Base-by-base conservation (phyloP, 2,888 invertebrate species). In the Poecilus cupreus region DNA sequence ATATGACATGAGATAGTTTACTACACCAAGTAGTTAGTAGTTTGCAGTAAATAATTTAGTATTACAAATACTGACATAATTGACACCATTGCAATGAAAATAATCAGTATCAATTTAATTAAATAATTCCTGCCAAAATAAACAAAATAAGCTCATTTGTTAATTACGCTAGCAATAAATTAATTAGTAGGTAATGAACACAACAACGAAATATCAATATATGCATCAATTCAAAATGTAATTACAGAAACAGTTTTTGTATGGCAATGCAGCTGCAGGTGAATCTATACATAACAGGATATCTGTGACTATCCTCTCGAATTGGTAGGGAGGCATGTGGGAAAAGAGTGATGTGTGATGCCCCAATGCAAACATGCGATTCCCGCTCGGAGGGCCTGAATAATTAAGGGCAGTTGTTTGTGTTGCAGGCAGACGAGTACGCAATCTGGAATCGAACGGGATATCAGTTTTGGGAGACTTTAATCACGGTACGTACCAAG, bases 391-490 rank as follows among this genome's bases (percentile, higher is more conserved):
- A n/a, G 68, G 32, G 43, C 2, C 10, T 72, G 22, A 16, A 72
- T 72, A 43, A 72, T 72, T 43, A 72, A 72, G 51, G 5, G 1
- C 4, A 16, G 18, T 68, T 68, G 37, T 68, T 72, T 83, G 51
- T 85, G 83, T 88, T 89, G 20, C 88, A 89, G 89, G 88, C 64
- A 86, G 89, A 83, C 87, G 88, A 85, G 87, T 86, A 76, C 86
- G 89, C 82, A 89, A 89, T 85, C 86, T 88, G 82, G 89, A 89
- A 84, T 86, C 89, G 81, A 89, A 89, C 85, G 88, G 89, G 82
- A 88, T 89, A 86, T 87, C 89, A 83, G 87, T 88, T 81, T 85
- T 88, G 80, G 89, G 88, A 83, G 89, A 89, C 86, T 89, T 89
- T 88, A 89, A 88, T 88, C 89, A 88, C 85, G 89, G 89, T 89